Evolutionary conservation across 2,888 invertebrate genomes (phyloP).

Genomic region (Diaperis boleti): DNA sequence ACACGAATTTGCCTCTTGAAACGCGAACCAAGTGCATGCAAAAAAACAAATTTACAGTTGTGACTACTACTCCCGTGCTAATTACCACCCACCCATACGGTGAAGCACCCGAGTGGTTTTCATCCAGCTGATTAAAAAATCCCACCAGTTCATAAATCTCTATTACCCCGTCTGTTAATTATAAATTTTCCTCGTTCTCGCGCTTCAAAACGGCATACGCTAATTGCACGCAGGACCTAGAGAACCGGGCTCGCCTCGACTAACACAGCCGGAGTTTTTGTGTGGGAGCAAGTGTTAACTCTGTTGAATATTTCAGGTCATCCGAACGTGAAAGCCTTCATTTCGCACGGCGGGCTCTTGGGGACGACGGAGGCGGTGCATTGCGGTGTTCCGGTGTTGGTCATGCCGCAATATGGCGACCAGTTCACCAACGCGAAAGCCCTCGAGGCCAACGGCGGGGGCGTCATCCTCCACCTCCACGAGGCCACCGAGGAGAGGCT

Average conservation of each 20-base stretch:
- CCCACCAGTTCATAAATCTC: too few relatives aligned
- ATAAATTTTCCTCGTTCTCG: too few relatives aligned
- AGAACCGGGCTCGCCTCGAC: not conserved
- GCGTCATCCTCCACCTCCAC: conserved; percentile 70
- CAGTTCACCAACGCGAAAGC: conserved; percentile 76
- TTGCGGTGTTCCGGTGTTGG: conserved; percentile 75
- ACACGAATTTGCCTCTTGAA: too few relatives aligned
- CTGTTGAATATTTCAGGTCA: conserved; percentile 68
- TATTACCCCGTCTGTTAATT: too few relatives aligned
- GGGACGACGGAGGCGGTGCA: conserved; percentile 77
- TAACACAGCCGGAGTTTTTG: not conserved
- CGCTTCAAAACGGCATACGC: too few relatives aligned
- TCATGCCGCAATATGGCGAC: conserved; percentile 79
- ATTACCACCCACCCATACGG: too few relatives aligned
- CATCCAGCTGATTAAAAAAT: too few relatives aligned
- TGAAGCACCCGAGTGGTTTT: too few relatives aligned
- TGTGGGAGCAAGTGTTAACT: conserved; percentile 3
- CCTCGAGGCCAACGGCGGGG: conserved; percentile 72
- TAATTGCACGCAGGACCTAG: too few relatives aligned
- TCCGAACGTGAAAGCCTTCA: conserved; percentile 75
- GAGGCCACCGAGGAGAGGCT: conserved; percentile 71
- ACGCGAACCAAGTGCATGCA: too few relatives aligned
- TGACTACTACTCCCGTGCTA: too few relatives aligned
- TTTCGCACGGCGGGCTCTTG: conserved; percentile 77
- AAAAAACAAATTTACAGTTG: too few relatives aligned